Conservation (phyloP, 92 coral and sea anemone species). For the Isaurus tuberculatus region DNA sequence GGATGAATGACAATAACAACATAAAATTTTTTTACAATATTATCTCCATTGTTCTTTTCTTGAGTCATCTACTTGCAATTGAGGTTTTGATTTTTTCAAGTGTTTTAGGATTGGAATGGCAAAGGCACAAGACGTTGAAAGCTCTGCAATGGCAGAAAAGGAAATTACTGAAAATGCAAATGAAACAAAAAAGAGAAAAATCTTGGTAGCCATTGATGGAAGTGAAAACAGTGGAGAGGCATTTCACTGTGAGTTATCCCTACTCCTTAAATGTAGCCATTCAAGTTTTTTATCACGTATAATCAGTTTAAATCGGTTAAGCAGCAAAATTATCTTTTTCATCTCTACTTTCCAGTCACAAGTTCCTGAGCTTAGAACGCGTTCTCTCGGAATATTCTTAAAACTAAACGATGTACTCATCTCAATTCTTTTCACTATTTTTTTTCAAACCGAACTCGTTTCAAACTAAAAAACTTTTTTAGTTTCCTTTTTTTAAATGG, state of each 20-base stretch:
- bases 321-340: too few species aligned
- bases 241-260: slow-evolving; percentile 28
- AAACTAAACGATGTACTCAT: not conserved
- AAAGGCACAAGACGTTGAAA: not conserved
- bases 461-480: too few species aligned
- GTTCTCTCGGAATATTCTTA: not conserved
- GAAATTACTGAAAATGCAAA: slow-evolving; percentile 12
- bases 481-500: too few species aligned
- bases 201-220: slow-evolving; percentile 28
- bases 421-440: too few species aligned
- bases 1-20: too few species aligned
- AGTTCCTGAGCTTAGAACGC: too few species aligned
- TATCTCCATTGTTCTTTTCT: not conserved
- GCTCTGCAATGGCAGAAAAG: not conserved
- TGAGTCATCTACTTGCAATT: not conserved
- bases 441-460: too few species aligned
- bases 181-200: slow-evolving; percentile 15
- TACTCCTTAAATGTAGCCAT: too few species aligned
- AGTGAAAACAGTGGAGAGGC: slow-evolving; percentile 41
- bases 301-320: too few species aligned
- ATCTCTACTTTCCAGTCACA: too few species aligned
- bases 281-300: not conserved
- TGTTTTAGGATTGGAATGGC: not conserved
- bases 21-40: too few species aligned
- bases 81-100: not conserved